These are phyloP conservation scores for Myrmophylax atrothorax DNA, from an alignment of 2,113 vertebrate species.

Conservation along the genomic window DNA sequence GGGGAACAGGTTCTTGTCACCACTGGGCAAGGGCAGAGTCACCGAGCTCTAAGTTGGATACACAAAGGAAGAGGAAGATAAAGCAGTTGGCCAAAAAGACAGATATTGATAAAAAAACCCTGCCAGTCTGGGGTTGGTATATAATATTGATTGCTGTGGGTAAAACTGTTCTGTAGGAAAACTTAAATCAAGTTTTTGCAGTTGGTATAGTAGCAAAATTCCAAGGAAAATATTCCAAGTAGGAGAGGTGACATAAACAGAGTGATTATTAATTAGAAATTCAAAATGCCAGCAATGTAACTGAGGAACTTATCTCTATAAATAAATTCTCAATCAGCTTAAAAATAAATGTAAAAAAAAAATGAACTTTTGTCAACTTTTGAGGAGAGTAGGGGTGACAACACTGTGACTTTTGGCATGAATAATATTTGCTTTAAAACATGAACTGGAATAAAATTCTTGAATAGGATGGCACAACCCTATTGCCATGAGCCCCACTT, in stretches of 20 bases:
- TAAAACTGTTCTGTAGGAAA: background rate
- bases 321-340: background rate
- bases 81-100: background rate
- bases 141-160: background rate
- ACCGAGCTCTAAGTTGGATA: background rate
- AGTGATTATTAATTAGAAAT: background rate
- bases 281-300: background rate
- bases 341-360: background rate
- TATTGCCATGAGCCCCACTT: background rate
- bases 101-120: background rate
- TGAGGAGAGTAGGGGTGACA: background rate
- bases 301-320: background rate
- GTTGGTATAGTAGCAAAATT: background rate
- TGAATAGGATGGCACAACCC: background rate
- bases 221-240: background rate
- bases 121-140: background rate
- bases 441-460: background rate
- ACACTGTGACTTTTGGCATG: background rate
- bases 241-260: background rate
- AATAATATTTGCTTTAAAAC: background rate
- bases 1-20: background rate
- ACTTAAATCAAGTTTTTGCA: background rate
- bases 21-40: fast-evolving
- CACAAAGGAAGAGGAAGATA: background rate
- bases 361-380: background rate